Evolutionary conservation across 2,113 vertebrate genomes (phyloP), one percentile per base, ranked within the genome.

Genomic region (Rhinolophus ferrumequinum): DNA sequence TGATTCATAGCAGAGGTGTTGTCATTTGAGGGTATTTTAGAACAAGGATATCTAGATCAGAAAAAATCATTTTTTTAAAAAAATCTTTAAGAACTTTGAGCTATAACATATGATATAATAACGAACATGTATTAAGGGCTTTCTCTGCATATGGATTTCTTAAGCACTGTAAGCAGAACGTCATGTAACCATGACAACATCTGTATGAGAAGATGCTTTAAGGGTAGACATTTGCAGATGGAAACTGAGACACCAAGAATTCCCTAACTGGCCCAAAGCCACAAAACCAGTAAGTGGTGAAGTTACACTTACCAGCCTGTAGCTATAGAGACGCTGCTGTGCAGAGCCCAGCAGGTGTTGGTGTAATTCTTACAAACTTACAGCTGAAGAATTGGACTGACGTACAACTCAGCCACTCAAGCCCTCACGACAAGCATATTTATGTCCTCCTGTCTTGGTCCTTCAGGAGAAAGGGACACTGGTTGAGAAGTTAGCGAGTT

Each of bases 401-500:
- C 81, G 26, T 50, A 93, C 52, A 88, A 60, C 30, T 76, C 84
- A 38, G 24, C 58, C 60, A 79, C 83, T 44, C 58, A 88, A 81
- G 72, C 92, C 58, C 60, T 97, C 80, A 38, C n/a, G 44, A 33
- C 28, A n/a, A 16, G 24, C 79, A 87, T 94, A 93, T 90, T 33
- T 84, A 84, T 90, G 44, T 54, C 41, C 87, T 86, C 30, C 47
- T 72, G 33, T n/a, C 21, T 26, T 4, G 8, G 9, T 35, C 30
- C 64, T 92, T 94, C n/a, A 76, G 58, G 38, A 35, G 22, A 67
- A 69, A 88, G 75, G 79, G 38, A 94, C 24, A 60, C 28, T 47
- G 44, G 18, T 54, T 90, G 91, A 92, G 19, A 86, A 86, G 94
- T 90, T n/a, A 87, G 56, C 52, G n/a, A 69, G 41, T 72, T 93